Conservation (phyloP, 2,888 invertebrate species). For the Nymphalis c-album region DNA sequence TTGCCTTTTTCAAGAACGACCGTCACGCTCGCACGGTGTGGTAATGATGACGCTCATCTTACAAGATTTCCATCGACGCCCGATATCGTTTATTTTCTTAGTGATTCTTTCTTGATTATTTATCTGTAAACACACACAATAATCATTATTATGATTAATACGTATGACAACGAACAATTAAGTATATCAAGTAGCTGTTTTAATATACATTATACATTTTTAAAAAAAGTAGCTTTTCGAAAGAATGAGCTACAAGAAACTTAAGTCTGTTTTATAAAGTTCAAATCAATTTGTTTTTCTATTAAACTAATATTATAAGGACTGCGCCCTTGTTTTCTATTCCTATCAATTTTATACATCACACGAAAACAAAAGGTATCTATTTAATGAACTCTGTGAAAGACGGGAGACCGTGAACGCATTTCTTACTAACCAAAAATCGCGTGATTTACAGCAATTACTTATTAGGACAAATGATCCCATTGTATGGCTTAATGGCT, state of each 20-base stretch:
- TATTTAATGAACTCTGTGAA: slow-evolving; percentile 16
- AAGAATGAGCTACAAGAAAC: too few relatives aligned
- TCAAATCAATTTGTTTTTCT: too few relatives aligned
- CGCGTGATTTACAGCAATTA: slow-evolving; percentile 25
- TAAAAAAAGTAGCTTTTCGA: too few relatives aligned
- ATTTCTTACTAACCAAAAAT: slow-evolving; percentile 12
- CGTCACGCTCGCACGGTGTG: slow-evolving; percentile 20
- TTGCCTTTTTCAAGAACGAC: slow-evolving; percentile 26
- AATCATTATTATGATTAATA: too few relatives aligned
- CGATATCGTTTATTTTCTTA: too few relatives aligned
- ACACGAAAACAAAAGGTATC: background rate
- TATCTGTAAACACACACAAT: slow-evolving; percentile 3
- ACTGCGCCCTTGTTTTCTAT: background rate
- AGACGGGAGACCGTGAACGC: slow-evolving; percentile 15
- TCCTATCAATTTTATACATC: background rate
- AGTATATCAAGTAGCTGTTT: too few relatives aligned
- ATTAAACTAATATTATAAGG: background rate
- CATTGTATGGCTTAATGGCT: slow-evolving; percentile 1
- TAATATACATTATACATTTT: too few relatives aligned
- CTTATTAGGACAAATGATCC: slow-evolving; percentile 15
- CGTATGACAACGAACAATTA: too few relatives aligned
- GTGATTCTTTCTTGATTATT: slow-evolving; percentile 3
- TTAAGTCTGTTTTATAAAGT: too few relatives aligned
- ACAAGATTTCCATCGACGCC: slow-evolving; percentile 16
- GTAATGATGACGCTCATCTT: slow-evolving; percentile 20